These are phyloP conservation scores for Fulica atra DNA, from an alignment of 2,113 vertebrate genomes.

Conservation along the genomic window DNA sequence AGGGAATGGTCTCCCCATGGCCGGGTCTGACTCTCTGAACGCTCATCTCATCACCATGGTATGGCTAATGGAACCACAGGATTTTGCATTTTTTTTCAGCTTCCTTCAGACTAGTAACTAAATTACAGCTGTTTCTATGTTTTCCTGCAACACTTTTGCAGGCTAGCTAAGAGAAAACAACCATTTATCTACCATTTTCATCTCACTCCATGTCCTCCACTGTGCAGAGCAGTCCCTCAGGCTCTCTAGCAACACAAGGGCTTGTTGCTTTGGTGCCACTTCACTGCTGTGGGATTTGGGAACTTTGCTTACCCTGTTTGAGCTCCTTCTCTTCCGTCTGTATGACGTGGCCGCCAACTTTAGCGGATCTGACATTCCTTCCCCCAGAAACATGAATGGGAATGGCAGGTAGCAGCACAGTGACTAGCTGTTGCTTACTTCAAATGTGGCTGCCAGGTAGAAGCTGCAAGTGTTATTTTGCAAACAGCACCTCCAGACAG, in stretches of 20 bases:
- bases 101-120: neutral
- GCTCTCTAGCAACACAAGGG: neutral
- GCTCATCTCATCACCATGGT: neutral
- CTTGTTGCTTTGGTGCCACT: neutral
- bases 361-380: neutral
- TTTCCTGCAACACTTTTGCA: neutral
- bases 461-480: neutral
- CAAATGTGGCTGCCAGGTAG: neutral
- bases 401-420: constrained; percentile 21
- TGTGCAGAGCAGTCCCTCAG: neutral
- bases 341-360: neutral
- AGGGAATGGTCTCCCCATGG: neutral
- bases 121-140: neutral
- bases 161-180: neutral
- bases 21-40: neutral
- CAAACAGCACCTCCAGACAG: neutral
- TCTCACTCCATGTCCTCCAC: neutral
- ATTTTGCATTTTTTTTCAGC: neutral
- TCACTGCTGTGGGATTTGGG: neutral
- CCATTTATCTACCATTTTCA: neutral
- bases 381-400: neutral
- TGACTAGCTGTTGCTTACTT: neutral
- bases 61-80: neutral
- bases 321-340: neutral
- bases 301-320: neutral